Conservation (phyloP, 2,888 invertebrate genomes). For the Theristus sp. region DNA sequence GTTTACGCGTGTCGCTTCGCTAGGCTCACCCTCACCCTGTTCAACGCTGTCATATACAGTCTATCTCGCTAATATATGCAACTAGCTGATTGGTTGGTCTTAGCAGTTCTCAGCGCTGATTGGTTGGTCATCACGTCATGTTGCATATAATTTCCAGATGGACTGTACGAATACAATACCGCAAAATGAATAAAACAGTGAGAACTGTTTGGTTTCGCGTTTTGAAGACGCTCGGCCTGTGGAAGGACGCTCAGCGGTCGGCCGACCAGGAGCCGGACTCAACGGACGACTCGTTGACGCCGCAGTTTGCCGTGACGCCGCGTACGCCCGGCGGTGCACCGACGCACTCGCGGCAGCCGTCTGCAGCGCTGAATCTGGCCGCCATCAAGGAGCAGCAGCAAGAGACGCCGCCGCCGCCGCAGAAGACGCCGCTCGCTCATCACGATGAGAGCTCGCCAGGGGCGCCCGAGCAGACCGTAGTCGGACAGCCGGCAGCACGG, state of each 20-base stretch:
- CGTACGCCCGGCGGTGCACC: neutral
- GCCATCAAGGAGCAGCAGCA: neutral
- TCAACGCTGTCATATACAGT: no score
- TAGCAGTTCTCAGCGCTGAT: no score
- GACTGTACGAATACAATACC: no score
- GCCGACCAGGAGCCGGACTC: neutral
- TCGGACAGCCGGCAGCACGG: neutral
- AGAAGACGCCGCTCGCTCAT: neutral
- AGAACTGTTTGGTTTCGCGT: no score
- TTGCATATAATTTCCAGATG: no score
- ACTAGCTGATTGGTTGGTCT: no score
- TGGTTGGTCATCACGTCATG: no score
- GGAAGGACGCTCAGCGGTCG: conserved; percentile 44
- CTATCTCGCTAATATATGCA: no score
- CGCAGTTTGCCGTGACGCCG: neutral
- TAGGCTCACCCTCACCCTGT: no score
- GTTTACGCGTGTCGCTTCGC: no score
- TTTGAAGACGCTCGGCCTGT: conserved; percentile 57
- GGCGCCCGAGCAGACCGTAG: neutral
- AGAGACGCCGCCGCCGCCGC: neutral
- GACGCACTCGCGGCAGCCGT: neutral
- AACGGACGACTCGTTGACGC: neutral
- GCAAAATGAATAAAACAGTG: no score
- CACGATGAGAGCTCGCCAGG: neutral
- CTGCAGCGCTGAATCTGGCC: no score